Conservation (phyloP, 2,113 vertebrate species). For the Serinus canaria region DNA sequence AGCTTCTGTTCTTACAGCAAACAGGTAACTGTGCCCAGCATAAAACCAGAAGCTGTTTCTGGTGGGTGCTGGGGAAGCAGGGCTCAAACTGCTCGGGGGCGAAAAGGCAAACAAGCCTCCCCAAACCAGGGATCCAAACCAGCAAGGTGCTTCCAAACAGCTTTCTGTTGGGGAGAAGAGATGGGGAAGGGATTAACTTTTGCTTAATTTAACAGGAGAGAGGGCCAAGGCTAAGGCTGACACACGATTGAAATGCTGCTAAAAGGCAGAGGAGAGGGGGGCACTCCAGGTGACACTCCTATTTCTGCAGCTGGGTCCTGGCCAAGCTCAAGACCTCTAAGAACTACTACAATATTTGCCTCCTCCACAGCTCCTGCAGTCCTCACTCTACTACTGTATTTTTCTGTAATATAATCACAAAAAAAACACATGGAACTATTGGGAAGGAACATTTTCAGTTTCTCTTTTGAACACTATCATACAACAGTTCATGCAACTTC, state of each 20-base stretch:
- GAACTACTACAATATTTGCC: background rate
- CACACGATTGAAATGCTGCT: background rate
- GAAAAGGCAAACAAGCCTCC: background rate
- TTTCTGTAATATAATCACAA: background rate
- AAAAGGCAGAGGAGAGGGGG: background rate
- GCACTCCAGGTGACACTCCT: background rate
- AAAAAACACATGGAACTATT: background rate
- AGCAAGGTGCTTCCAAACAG: background rate
- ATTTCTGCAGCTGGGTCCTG: background rate
- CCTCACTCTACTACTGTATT: background rate
- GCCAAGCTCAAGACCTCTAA: rapidly evolving
- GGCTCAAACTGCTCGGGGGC: rapidly evolving
- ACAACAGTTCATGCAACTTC: background rate
- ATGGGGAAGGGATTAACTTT: background rate
- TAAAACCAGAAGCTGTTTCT: background rate
- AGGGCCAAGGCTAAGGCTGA: background rate
- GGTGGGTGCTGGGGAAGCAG: background rate
- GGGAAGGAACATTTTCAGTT: background rate
- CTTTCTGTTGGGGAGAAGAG: background rate
- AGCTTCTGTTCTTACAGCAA: background rate
- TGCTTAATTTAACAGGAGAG: background rate
- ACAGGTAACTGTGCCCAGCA: background rate
- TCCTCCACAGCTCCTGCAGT: background rate
- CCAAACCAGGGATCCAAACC: rapidly evolving
- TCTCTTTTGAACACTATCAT: background rate